Evolutionary conservation across 2,113 vertebrate genomes (phyloP).

Genomic region (Catagonus wagneri): DNA sequence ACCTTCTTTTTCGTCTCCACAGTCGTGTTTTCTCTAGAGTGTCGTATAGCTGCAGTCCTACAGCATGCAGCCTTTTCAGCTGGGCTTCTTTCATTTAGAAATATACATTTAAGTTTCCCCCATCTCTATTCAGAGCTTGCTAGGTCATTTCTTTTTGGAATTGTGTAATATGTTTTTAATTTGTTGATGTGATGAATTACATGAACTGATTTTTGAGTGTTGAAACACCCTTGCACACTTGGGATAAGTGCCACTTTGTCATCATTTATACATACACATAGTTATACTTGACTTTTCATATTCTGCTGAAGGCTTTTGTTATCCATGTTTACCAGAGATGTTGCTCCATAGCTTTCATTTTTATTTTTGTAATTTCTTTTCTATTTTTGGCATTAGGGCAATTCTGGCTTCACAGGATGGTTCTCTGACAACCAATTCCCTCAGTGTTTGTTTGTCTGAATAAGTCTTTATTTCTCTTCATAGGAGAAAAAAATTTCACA

Average conservation of each 20-base stretch:
- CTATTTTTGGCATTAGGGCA: neutral
- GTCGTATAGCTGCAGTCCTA: neutral
- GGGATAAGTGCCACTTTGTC: neutral
- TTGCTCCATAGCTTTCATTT: neutral
- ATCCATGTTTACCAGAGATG: neutral
- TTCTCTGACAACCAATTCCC: neutral
- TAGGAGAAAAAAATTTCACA: neutral
- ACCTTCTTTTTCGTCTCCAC: neutral
- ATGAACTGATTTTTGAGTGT: neutral
- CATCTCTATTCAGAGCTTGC: neutral
- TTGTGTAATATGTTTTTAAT: neutral
- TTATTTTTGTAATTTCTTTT: neutral
- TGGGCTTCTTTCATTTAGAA: neutral
- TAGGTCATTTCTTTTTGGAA: neutral
- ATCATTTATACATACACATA: neutral
- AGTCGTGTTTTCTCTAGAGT: neutral
- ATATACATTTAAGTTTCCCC: neutral
- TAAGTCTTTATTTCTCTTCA: neutral
- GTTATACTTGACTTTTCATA: neutral
- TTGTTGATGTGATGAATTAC: neutral
- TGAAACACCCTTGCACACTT: neutral
- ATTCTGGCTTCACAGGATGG: neutral
- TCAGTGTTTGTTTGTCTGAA: neutral
- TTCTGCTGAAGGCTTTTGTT: neutral
- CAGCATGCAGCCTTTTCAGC: neutral